Conservation (phyloP, 2,888 invertebrate genomes). For the Drosophila subquinaria region DNA sequence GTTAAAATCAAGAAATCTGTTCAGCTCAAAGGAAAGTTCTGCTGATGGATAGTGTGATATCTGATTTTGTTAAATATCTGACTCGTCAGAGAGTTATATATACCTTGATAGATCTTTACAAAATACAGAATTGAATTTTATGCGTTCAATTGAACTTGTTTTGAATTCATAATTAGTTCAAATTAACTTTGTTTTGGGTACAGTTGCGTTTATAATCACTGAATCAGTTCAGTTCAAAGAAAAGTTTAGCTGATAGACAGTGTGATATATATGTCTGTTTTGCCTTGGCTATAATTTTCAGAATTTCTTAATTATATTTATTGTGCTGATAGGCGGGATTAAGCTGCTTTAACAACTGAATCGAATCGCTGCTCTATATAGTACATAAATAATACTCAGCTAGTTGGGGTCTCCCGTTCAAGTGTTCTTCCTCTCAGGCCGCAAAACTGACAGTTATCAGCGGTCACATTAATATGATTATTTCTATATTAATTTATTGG, state of each 20-base stretch:
- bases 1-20: background rate
- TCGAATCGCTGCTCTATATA: background rate
- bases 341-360: conserved; percentile 1
- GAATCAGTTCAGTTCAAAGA: background rate
- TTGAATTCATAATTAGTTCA: background rate
- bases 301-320: conserved; percentile 4
- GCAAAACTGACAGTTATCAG: conserved; percentile 69
- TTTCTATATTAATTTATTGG: conserved; percentile 79
- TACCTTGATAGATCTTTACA: background rate
- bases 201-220: background rate
- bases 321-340: background rate
- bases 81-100: conserved; percentile 1
- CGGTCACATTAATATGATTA: conserved; percentile 75
- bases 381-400: conserved; percentile 11
- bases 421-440: conserved; percentile 12
- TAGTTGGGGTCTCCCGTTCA: conserved; percentile 6
- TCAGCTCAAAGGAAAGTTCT: background rate
- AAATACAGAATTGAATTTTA: background rate
- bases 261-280: background rate
- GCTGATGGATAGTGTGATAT: background rate
- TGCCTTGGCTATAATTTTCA: background rate
- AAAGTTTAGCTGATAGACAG: background rate
- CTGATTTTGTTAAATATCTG: background rate
- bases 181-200: background rate
- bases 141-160: background rate